Evolutionary conservation across 1,140 invertebrate species (phyloP), one percentile per base, ranked within the genome.

Genomic region (Zaprionus tsacasi): DNA sequence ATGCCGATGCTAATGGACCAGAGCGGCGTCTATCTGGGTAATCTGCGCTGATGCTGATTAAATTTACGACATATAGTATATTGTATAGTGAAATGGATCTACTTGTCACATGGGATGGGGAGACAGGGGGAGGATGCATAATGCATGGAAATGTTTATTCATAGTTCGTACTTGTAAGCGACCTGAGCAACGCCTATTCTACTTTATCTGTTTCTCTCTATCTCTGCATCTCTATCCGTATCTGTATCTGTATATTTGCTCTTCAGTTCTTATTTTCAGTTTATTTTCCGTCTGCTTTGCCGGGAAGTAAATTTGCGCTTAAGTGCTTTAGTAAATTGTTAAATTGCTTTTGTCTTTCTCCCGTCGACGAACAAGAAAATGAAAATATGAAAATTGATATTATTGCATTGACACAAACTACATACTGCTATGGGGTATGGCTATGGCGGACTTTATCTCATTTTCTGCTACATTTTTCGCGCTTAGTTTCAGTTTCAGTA

Each of bases 331-430:
- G 81, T 89, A 89, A 83, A 89, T 89, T 89, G 81, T 89, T 89
- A 89, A 89, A 89, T 89, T 89, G 85, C 85, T 85, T 88, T 89
- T 89, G 85, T 89, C 85, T 89, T 88, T 89, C 70, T 72, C 38
- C 43, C 45, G 52, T 21, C 70, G 45, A 61, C 77, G 61, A 45
- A 55, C 59, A 59, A 71, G 76, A 63, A 81, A 72, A 83, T 81
- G 66, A 85, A 88, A 83, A 89, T 88, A 82, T 82, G 81, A 89
- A 85, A 88, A 88, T 88, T 85, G 86, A 89, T 89, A 89, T 85
- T 89, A 79, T 81, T 76, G 75, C 86, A 81, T 89, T 86, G 76
- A 81, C 81, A 80, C 73, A 85, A 80, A 59, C 74, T 45, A 45
- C n/a, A 21, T 21, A 21, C 21, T 21, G 21, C 21, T 21, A 21